Evolutionary conservation across 2,888 invertebrate genomes (phyloP).

Genomic region (Erynnis tages): DNA sequence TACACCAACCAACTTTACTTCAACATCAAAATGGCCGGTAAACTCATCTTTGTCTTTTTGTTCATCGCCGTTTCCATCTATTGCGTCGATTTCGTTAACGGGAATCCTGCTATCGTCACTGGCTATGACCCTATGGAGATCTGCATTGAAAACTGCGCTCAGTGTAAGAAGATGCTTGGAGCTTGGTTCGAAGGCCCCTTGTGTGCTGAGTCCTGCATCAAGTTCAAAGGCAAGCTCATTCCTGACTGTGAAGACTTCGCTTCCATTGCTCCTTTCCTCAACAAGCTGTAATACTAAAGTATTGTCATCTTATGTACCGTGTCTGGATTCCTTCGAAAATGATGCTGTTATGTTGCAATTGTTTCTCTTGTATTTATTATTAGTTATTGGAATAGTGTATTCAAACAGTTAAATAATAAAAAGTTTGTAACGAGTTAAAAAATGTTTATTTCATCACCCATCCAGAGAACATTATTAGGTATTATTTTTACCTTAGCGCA

Average conservation of each 20-base stretch:
- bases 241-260: slow-evolving; percentile 92
- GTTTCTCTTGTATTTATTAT: too few relatives aligned
- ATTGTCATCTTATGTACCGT: too few relatives aligned
- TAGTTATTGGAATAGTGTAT: too few relatives aligned
- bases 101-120: slow-evolving; percentile 35
- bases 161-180: slow-evolving; percentile 94
- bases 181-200: slow-evolving; percentile 92
- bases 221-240: slow-evolving; percentile 90
- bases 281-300: slow-evolving; percentile 63
- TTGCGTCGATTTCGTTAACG: neutral
- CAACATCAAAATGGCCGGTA: slow-evolving; percentile 13
- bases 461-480: too few relatives aligned
- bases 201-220: slow-evolving; percentile 92
- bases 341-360: slow-evolving; percentile 1
- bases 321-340: too few relatives aligned
- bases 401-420: too few relatives aligned
- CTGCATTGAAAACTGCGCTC: slow-evolving; percentile 93
- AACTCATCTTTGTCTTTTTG: slow-evolving; percentile 5
- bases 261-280: slow-evolving; percentile 89
- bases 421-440: too few relatives aligned
- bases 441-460: too few relatives aligned
- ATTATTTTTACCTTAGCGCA: too few relatives aligned
- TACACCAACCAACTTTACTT: neutral
- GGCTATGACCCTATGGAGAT: slow-evolving; percentile 83
- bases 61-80: neutral